phyloP scores from a whole-genome alignment of 2,113 vertebrate genomes.

The Xenus cinereus region DNA sequence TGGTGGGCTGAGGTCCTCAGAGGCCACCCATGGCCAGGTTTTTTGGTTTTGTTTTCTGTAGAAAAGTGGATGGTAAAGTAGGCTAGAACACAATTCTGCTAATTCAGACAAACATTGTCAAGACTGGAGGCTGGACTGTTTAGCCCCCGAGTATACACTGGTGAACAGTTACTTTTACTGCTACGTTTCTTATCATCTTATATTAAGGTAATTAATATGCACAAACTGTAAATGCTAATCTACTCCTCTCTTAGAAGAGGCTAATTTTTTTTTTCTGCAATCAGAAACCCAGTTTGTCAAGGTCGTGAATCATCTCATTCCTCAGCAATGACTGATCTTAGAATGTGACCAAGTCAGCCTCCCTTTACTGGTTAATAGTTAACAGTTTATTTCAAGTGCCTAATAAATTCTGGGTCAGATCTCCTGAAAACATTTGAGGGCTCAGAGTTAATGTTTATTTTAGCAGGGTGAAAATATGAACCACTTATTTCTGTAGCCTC shows the following conservation, averaged over 20 bases:
- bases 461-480: neutral
- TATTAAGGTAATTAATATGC: neutral
- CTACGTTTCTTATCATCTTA: neutral
- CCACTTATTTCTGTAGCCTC: neutral
- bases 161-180: neutral
- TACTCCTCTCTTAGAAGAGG: neutral
- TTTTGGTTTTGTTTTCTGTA: neutral
- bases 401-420: neutral
- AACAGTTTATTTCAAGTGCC: slow-evolving; percentile 12
- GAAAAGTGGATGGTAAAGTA: neutral
- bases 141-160: neutral
- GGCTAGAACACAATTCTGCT: neutral
- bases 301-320: neutral
- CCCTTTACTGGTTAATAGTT: slow-evolving; percentile 27
- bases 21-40: rapidly evolving
- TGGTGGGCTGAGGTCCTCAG: neutral
- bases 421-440: neutral
- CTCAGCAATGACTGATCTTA: neutral
- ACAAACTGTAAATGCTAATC: neutral
- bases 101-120: neutral
- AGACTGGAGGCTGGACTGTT: neutral
- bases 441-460: slow-evolving; percentile 52
- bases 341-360: neutral
- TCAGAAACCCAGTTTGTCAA: neutral
- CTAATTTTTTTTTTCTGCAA: neutral